phyloP scores from a whole-genome alignment of 2,113 vertebrate species.

The Vombatus ursinus region DNA sequence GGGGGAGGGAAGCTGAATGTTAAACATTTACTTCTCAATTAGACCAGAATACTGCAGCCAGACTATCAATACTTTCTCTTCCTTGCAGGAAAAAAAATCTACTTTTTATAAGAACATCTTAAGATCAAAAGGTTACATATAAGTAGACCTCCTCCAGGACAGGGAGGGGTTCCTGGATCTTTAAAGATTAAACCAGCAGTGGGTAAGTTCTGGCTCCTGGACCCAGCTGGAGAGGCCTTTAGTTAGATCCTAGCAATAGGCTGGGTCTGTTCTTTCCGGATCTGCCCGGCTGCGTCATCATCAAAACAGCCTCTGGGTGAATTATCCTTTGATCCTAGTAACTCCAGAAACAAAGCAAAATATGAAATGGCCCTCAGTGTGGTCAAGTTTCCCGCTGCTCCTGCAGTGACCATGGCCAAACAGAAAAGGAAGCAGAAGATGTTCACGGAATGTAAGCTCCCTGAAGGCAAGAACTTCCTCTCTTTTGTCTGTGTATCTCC shows the following conservation, averaged over 20 bases:
- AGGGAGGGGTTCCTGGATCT: neutral
- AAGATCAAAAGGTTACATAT: neutral
- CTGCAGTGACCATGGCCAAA: neutral
- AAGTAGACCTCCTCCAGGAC: neutral
- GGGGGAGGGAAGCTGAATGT: neutral
- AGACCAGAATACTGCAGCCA: neutral
- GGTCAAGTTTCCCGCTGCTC: neutral
- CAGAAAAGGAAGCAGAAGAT: neutral
- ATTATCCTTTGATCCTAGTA: neutral
- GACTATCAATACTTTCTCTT: neutral
- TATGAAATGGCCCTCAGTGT: neutral
- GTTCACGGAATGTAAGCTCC: neutral
- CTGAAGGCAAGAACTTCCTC: neutral
- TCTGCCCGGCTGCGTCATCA: neutral
- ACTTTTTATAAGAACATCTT: neutral
- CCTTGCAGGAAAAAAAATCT: neutral
- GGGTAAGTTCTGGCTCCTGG: neutral
- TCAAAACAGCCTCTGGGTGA: neutral
- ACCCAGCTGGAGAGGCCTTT: neutral
- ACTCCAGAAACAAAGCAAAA: neutral
- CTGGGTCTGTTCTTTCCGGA: neutral
- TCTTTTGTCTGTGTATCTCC: neutral
- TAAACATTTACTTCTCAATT: neutral
- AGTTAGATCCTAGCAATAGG: neutral
- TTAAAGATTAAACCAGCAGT: neutral